These are phyloP conservation scores for Cantharis rustica DNA, from an alignment of 2,888 invertebrate genomes.

Conservation along the genomic window DNA sequence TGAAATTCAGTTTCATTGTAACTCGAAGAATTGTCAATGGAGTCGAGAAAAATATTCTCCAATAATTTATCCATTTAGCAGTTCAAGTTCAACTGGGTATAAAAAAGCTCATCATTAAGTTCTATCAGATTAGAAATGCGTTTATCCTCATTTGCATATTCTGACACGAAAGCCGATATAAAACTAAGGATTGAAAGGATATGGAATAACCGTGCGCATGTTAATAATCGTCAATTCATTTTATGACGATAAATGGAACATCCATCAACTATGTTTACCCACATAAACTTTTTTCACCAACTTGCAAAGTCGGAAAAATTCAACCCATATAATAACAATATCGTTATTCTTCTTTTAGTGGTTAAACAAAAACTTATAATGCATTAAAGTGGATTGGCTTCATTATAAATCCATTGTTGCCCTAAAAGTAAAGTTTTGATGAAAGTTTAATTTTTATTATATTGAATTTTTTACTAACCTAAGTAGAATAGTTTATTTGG, in stretches of 20 bases:
- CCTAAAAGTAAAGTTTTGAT: not conserved
- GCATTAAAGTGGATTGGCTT: not conserved
- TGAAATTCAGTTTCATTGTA: too few relatives aligned
- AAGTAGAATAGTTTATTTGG: not conserved
- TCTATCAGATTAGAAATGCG: not conserved
- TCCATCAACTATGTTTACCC: conserved; percentile 20
- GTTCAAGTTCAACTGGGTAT: not conserved
- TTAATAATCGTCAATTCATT: conserved; percentile 20
- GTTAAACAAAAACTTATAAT: not conserved
- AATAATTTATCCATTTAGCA: not conserved
- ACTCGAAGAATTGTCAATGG: not conserved
- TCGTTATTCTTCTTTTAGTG: not conserved
- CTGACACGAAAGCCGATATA: conserved; percentile 8
- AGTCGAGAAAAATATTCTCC: not conserved
- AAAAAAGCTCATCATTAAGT: not conserved
- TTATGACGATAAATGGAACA: conserved; percentile 14
- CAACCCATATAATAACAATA: not conserved
- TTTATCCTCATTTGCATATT: conserved; percentile 2
- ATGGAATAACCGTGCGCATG: conserved; percentile 21
- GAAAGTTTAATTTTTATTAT: not conserved
- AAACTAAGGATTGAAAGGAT: conserved; percentile 17
- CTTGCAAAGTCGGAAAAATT: conserved; percentile 13
- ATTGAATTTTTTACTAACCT: not conserved
- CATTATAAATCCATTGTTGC: not conserved
- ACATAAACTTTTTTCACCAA: conserved; percentile 15